Evolutionary conservation across 2,797 vertebrate genomes (phyloP).

Genomic region (Capromys pilorides): DNA sequence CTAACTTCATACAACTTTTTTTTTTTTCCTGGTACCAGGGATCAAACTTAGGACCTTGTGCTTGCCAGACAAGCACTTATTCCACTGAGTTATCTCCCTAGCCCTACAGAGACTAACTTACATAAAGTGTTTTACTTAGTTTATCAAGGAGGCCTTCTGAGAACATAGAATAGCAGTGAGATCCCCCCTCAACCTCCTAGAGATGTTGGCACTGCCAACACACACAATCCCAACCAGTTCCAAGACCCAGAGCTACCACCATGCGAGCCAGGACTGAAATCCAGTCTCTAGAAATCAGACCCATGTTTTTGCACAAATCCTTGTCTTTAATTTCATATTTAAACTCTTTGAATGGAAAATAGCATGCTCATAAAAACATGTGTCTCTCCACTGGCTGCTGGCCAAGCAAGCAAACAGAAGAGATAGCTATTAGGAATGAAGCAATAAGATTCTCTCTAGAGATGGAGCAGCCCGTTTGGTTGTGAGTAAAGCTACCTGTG

Average conservation of each 20-base stretch:
- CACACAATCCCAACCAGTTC: background rate
- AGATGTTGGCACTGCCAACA: background rate
- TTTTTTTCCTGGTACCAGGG: too few relatives aligned
- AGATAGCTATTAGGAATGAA: background rate
- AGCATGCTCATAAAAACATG: background rate
- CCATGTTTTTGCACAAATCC: conserved; percentile 18
- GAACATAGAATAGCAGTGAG: background rate
- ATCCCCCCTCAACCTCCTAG: background rate
- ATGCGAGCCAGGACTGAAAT: background rate
- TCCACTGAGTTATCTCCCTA: too few relatives aligned
- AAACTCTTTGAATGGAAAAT: conserved; percentile 48
- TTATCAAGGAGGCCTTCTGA: background rate
- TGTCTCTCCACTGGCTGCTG: background rate
- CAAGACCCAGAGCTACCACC: background rate
- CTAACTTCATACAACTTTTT: background rate
- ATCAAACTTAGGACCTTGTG: too few relatives aligned
- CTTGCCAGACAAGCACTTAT: too few relatives aligned
- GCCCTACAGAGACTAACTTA: background rate
- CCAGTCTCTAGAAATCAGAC: background rate
- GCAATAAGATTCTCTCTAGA: background rate
- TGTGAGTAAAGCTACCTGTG: background rate
- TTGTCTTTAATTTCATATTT: conserved; percentile 36
- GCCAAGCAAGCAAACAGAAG: background rate
- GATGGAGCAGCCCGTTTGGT: background rate
- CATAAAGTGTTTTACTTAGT: background rate